A percentile compares a stretch with the other conserved stretches of the same genome.
Evolutionary conservation across 53 echinoderm and acorn worm species (phyloP).

Genomic region (Echinometra lucunter): DNA sequence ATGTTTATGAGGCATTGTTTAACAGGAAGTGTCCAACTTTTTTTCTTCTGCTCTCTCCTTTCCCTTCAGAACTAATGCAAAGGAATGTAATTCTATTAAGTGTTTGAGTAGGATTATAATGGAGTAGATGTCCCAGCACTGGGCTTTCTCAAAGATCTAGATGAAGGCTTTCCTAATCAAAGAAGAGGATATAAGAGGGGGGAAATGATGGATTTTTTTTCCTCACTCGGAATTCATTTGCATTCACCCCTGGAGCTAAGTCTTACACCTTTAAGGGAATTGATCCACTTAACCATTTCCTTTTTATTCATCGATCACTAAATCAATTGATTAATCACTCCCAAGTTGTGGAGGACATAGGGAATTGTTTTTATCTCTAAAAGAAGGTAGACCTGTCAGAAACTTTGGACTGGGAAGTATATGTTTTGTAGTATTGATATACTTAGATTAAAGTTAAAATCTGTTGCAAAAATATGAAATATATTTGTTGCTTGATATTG

Average conservation of each 20-base stretch:
- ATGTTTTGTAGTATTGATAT: background rate
- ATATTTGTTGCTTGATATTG: background rate
- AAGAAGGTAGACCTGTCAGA: background rate
- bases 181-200: background rate
- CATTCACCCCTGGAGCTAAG: slow-evolving; percentile 4
- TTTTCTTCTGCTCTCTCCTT: background rate
- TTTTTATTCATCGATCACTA: slow-evolving; percentile 19
- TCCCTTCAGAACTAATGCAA: background rate
- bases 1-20: background rate
- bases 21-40: background rate
- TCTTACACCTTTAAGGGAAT: background rate
- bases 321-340: slow-evolving; percentile 28
- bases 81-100: background rate
- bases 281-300: slow-evolving; percentile 11
- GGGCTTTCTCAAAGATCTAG: background rate
- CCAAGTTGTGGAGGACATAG: background rate
- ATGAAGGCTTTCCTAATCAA: background rate
- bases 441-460: background rate
- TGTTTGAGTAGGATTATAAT: slow-evolving; percentile 28
- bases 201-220: slow-evolving; percentile 35
- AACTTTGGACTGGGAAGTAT: background rate
- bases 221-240: slow-evolving; percentile 34
- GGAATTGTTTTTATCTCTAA: slow-evolving; percentile 7
- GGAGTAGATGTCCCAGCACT: slow-evolving; percentile 30
- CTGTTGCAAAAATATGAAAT: background rate